A percentile compares a stretch with the other conserved stretches of the same genome.
Conservation (phyloP, 2,797 vertebrate species). For the Lerista edwardsae region DNA sequence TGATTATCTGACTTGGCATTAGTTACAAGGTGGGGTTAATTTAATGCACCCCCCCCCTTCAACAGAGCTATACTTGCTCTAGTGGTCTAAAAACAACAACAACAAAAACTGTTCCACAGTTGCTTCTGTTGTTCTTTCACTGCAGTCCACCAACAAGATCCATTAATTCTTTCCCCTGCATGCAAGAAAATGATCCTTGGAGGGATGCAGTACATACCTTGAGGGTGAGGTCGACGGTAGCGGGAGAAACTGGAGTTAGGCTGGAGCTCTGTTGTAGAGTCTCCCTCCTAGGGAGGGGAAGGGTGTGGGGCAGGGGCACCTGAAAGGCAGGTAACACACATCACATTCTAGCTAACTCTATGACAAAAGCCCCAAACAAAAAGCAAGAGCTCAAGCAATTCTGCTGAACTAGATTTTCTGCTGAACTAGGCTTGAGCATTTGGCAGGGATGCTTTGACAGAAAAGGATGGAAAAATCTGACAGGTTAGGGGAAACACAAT, state of each 20-base stretch:
- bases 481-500: slow-evolving; percentile 34
- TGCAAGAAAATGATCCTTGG: slow-evolving; percentile 73
- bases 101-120: slow-evolving; percentile 7
- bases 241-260: slow-evolving; percentile 96
- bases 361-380: slow-evolving; percentile 68
- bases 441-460: slow-evolving; percentile 63
- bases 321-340: slow-evolving; percentile 83
- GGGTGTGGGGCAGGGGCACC: slow-evolving; percentile 94
- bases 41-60: slow-evolving; percentile 58
- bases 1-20: slow-evolving; percentile 49
- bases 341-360: slow-evolving; percentile 77
- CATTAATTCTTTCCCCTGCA: slow-evolving; percentile 69
- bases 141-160: slow-evolving; percentile 65
- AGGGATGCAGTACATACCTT: slow-evolving; percentile 85
- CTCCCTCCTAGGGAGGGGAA: slow-evolving; percentile 94
- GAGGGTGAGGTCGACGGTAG: slow-evolving; percentile 96
- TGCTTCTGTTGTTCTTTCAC: neutral
- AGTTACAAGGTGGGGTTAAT: slow-evolving; percentile 68
- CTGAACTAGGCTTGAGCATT: slow-evolving; percentile 65
- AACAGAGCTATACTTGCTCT: slow-evolving; percentile 49
- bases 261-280: slow-evolving; percentile 93
- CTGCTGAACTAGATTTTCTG: slow-evolving; percentile 57
- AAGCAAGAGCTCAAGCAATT: slow-evolving; percentile 63
- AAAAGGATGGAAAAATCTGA: slow-evolving; percentile 50
- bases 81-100: slow-evolving; percentile 72